Evolutionary conservation across 2,113 vertebrate genomes (phyloP).

Genomic region (Saccopteryx leptura): DNA sequence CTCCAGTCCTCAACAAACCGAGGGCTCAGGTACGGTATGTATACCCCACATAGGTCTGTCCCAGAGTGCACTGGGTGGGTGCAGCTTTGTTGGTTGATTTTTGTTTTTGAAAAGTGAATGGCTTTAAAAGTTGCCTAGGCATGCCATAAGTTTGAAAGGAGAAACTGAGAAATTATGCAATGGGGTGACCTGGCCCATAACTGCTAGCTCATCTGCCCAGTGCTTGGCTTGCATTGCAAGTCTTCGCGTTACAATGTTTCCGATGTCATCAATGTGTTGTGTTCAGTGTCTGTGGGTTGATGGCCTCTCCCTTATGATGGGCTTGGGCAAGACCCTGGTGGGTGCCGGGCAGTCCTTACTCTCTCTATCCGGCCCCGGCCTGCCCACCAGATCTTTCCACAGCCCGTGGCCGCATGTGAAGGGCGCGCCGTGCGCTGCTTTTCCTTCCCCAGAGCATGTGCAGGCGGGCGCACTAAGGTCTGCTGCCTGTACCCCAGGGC

Average conservation of each 20-base stretch:
- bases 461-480: background rate
- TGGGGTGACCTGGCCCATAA: background rate
- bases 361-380: background rate
- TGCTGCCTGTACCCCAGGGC: background rate
- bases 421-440: background rate
- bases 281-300: background rate
- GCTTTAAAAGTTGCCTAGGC: constrained; percentile 65
- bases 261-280: background rate
- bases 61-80: constrained; percentile 73
- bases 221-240: constrained; percentile 14
- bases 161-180: background rate
- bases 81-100: constrained; percentile 43
- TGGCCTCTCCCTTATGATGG: background rate
- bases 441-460: background rate
- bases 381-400: background rate
- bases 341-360: background rate
- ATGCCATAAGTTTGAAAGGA: constrained; percentile 36
- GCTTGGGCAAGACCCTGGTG: background rate
- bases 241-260: background rate
- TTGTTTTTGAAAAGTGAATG: constrained; percentile 60
- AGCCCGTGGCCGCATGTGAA: background rate
- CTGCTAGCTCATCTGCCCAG: background rate
- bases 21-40: background rate
- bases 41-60: constrained; percentile 59
- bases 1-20: background rate